Evolutionary conservation across 2,113 vertebrate genomes (phyloP).

Genomic region (Xiphias gladius): DNA sequence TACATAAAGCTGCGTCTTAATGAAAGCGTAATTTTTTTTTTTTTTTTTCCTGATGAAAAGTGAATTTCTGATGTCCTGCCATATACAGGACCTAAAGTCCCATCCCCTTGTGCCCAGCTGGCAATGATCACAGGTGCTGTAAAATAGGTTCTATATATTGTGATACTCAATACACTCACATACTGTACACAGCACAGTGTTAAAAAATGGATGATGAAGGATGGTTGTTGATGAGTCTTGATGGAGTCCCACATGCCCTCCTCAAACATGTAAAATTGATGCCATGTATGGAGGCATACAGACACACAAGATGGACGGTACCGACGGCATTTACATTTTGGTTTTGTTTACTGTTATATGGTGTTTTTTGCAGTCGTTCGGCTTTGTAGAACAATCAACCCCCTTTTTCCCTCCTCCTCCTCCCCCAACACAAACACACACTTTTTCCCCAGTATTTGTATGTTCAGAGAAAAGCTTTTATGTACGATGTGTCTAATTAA

Average conservation of each 20-base stretch:
- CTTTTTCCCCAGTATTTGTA: constrained; percentile 64
- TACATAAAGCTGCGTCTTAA: constrained; percentile 8
- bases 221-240: constrained; percentile 35
- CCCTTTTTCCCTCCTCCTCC: background rate
- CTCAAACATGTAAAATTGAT: constrained; percentile 63
- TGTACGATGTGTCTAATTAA: constrained; percentile 73
- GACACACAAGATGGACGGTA: constrained; percentile 9
- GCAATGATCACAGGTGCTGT: constrained; percentile 55
- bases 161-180: constrained; percentile 24
- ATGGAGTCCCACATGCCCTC: constrained; percentile 38
- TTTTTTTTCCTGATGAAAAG: constrained; percentile 16
- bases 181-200: background rate
- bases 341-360: constrained; percentile 63
- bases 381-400: constrained; percentile 71
- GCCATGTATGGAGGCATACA: constrained; percentile 31
- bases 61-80: constrained; percentile 27
- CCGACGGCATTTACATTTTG: background rate
- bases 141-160: constrained; percentile 41
- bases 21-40: constrained; percentile 14
- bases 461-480: constrained; percentile 73
- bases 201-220: constrained; percentile 62
- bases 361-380: constrained; percentile 70
- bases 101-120: background rate
- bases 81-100: constrained; percentile 8
- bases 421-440: constrained; percentile 10